Evolutionary conservation across 2,888 invertebrate species (phyloP).

Genomic region (Drosophila monieri): DNA sequence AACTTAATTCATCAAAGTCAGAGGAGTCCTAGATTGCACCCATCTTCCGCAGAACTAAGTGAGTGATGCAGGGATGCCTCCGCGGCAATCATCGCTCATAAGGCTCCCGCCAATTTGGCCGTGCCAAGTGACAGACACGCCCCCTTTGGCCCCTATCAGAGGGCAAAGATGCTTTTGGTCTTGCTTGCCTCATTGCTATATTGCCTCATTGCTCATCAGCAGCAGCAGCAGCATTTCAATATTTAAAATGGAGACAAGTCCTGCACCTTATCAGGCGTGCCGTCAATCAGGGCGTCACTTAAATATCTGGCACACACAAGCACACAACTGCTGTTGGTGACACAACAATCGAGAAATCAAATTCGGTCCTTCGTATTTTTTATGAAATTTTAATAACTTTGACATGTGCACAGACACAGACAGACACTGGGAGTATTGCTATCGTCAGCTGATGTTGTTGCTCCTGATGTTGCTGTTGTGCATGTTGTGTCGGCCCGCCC

Average conservation of each 20-base stretch:
- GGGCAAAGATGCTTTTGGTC: slow-evolving; percentile 35
- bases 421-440: slow-evolving; percentile 49
- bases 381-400: slow-evolving; percentile 78
- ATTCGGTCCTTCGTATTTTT: slow-evolving; percentile 51
- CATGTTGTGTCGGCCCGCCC: slow-evolving; percentile 40
- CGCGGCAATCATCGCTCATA: slow-evolving; percentile 72
- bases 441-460: slow-evolving; percentile 37
- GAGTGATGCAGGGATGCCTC: slow-evolving; percentile 65
- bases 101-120: slow-evolving; percentile 70
- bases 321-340: slow-evolving; percentile 62
- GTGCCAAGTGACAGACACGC: slow-evolving; percentile 74
- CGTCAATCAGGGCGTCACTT: slow-evolving; percentile 43
- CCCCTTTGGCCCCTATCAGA: slow-evolving; percentile 58
- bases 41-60: slow-evolving; percentile 20
- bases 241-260: slow-evolving; percentile 51
- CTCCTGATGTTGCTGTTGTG: slow-evolving; percentile 19
- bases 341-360: slow-evolving; percentile 68
- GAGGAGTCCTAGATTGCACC: slow-evolving; percentile 37
- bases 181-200: slow-evolving; percentile 35
- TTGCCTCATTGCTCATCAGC: slow-evolving; percentile 38
- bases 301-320: slow-evolving; percentile 9
- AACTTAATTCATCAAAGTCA: slow-evolving; percentile 73
- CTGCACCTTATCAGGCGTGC: slow-evolving; percentile 44
- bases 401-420: slow-evolving; percentile 44
- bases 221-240: slow-evolving; percentile 45